These are phyloP conservation scores for Myiagra hebetior DNA, from an alignment of 2,113 vertebrate genomes.

Conservation along the genomic window DNA sequence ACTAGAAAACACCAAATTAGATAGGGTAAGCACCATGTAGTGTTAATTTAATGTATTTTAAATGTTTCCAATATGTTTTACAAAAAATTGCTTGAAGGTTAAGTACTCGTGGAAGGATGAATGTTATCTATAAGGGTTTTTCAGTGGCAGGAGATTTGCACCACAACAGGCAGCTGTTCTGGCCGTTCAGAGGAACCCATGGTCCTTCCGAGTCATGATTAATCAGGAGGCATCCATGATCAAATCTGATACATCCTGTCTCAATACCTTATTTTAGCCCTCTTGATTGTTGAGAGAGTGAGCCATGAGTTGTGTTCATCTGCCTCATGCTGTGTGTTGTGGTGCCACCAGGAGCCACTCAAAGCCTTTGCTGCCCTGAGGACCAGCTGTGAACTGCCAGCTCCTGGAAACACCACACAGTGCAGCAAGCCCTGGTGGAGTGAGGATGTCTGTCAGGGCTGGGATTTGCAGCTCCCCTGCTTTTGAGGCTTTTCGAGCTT, in stretches of 20 bases:
- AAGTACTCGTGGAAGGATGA: not conserved
- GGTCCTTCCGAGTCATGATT: not conserved
- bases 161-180: not conserved
- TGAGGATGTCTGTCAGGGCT: not conserved
- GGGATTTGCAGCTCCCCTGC: not conserved
- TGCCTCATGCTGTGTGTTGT: accelerated
- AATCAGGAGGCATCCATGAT: not conserved
- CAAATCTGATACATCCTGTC: not conserved
- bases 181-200: not conserved
- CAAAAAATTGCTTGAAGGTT: not conserved
- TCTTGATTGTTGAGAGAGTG: not conserved
- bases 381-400: accelerated
- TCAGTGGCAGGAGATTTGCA: not conserved
- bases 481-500: not conserved
- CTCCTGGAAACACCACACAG: not conserved
- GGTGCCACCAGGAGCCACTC: not conserved
- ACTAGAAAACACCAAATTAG: not conserved
- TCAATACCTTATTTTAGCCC: not conserved
- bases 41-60: not conserved
- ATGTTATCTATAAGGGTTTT: not conserved
- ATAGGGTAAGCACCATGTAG: not conserved
- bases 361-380: not conserved
- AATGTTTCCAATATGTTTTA: not conserved
- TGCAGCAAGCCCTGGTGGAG: not conserved
- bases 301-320: not conserved